Conservation (phyloP, 2,113 vertebrate genomes). For the Deroptyus accipitrinus region DNA sequence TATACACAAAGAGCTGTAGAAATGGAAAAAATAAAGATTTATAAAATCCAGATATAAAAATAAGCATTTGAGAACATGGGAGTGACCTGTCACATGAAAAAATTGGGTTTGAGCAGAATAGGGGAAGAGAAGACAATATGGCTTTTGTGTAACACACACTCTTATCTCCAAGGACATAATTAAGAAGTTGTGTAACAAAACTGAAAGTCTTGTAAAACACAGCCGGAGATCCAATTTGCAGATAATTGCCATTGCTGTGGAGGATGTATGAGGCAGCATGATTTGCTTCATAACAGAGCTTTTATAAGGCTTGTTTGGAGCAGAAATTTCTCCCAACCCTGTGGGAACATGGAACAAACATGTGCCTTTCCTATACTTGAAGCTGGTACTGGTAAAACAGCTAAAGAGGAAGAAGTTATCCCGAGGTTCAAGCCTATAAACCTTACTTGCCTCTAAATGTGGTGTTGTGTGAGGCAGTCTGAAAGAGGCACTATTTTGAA, state of each 20-base stretch:
- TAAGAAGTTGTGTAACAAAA: slow-evolving; percentile 39
- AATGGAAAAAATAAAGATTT: background rate
- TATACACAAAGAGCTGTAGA: background rate
- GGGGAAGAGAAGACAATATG: background rate
- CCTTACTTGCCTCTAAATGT: background rate
- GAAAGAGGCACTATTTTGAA: background rate
- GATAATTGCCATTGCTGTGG: slow-evolving; percentile 11
- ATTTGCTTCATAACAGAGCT: slow-evolving; percentile 3
- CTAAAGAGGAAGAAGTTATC: background rate
- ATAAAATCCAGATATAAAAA: background rate
- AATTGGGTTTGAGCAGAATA: background rate
- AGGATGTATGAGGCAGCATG: background rate
- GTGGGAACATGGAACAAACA: background rate
- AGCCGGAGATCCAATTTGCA: background rate
- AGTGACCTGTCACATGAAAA: background rate
- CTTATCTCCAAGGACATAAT: slow-evolving; percentile 23
- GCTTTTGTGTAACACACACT: background rate
- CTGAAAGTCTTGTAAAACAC: slow-evolving; percentile 28
- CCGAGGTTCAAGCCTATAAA: background rate
- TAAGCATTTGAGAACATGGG: background rate
- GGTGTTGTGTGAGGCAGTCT: background rate
- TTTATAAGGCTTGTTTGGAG: background rate
- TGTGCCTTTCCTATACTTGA: background rate
- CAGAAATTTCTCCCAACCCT: background rate
- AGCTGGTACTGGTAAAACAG: background rate